Percentiles rank a stretch among this genome's conserved stretches.
These are phyloP conservation scores for Ciona savignyi DNA, from an alignment of 23 tunicate species.

Conservation along the genomic window DNA sequence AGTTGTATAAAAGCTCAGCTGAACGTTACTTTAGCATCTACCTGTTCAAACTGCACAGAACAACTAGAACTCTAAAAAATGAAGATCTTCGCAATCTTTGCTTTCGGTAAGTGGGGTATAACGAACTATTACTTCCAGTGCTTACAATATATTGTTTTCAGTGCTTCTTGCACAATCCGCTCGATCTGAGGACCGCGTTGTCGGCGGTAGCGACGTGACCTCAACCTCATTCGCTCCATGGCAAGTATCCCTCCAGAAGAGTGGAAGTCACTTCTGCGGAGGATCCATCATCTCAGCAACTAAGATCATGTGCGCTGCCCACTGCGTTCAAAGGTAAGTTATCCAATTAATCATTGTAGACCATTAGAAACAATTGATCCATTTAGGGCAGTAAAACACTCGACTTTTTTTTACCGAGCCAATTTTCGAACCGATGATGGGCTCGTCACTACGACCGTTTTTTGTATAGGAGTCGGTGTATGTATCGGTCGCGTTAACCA, in stretches of 20 bases:
- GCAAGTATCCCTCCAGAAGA: conserved; percentile 55
- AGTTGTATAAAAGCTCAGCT: background rate
- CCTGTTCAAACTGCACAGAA: background rate
- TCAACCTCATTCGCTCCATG: conserved; percentile 27
- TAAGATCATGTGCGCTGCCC: conserved; percentile 54
- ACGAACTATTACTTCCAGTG: too few relatives aligned
- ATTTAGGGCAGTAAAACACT: too few relatives aligned
- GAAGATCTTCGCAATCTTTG: background rate
- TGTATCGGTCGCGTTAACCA: too few relatives aligned
- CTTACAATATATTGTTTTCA: background rate
- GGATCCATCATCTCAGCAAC: conserved; percentile 48
- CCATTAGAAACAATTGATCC: too few relatives aligned
- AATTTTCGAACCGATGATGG: too few relatives aligned
- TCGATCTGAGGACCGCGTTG: background rate
- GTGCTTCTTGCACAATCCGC: background rate
- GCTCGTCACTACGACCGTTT: too few relatives aligned
- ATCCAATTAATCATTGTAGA: too few relatives aligned
- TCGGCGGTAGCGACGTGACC: background rate
- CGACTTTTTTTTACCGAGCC: too few relatives aligned
- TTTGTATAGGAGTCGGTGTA: too few relatives aligned
- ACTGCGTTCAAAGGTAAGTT: conserved; percentile 35
- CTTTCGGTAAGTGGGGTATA: background rate
- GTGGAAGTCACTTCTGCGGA: conserved; percentile 59
- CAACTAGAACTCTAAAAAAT: background rate
- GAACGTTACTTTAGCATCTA: background rate